Percentiles rank a stretch among this genome's conserved stretches.
Conservation (phyloP, 2,888 invertebrate species). For the Cynaeus angustus region DNA sequence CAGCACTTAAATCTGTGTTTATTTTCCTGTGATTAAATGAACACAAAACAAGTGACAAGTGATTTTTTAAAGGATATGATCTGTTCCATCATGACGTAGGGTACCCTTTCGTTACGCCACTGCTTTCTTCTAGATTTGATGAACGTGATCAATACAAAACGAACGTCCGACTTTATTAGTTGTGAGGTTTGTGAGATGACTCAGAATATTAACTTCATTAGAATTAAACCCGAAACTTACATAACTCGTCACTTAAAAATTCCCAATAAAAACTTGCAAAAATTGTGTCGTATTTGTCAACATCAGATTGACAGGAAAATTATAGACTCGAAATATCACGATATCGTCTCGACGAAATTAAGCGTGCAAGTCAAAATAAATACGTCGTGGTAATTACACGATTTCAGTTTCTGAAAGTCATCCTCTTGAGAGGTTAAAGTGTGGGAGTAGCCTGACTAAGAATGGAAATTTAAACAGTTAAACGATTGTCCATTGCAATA, state of each 20-base stretch:
- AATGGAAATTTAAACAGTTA: conserved; percentile 46
- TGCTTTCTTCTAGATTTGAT: conserved; percentile 56
- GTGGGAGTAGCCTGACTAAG: conserved; percentile 44
- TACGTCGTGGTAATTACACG: conserved; percentile 47
- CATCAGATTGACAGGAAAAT: background rate
- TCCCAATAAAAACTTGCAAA: too few species aligned
- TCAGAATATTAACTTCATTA: conserved; percentile 23
- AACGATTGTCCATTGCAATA: conserved; percentile 40
- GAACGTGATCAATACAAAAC: conserved; percentile 60
- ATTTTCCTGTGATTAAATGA: too few species aligned
- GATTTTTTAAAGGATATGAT: too few species aligned
- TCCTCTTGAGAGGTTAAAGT: conserved; percentile 41
- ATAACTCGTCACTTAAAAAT: conserved; percentile 5
- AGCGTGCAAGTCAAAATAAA: conserved; percentile 47
- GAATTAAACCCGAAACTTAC: conserved; percentile 7
- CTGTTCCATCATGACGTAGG: background rate
- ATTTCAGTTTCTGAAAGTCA: conserved; percentile 48
- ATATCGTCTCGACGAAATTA: background rate
- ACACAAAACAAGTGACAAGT: too few species aligned
- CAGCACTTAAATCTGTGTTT: background rate
- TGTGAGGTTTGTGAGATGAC: conserved; percentile 34
- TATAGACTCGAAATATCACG: background rate
- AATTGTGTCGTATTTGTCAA: too few species aligned
- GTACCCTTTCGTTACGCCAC: conserved; percentile 51
- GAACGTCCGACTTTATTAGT: conserved; percentile 63